phyloP scores from a whole-genome alignment of 1,140 invertebrate genomes.

The Zaprionus capensis region DNA sequence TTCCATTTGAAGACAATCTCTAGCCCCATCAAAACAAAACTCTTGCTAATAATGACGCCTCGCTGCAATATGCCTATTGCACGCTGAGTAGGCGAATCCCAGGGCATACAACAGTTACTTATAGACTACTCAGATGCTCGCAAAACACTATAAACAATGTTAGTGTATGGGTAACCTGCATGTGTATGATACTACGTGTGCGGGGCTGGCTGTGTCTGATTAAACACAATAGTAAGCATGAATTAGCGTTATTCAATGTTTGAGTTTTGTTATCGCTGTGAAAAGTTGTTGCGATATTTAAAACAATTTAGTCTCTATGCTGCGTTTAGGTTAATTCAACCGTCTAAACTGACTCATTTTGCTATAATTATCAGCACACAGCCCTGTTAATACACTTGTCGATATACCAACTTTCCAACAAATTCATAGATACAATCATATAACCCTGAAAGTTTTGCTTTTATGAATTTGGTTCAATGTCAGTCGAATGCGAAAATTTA shows the following conservation, averaged over 20 bases:
- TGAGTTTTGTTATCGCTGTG: conserved; percentile 34
- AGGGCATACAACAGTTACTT: neutral
- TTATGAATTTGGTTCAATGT: neutral
- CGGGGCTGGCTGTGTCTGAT: conserved; percentile 6
- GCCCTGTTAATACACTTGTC: neutral
- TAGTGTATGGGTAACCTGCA: neutral
- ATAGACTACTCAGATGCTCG: neutral
- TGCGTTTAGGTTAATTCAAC: neutral
- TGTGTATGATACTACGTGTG: conserved; percentile 9
- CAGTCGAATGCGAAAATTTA: neutral
- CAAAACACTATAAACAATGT: neutral
- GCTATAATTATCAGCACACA: neutral
- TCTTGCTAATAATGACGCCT: neutral
- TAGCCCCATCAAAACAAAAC: conserved; percentile 11
- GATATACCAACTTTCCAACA: neutral
- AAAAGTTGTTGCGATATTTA: conserved; percentile 30
- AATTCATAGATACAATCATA: neutral
- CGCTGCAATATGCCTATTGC: neutral
- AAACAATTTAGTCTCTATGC: conserved; percentile 10
- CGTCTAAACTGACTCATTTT: neutral
- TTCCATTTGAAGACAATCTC: neutral
- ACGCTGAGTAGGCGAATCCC: conserved; percentile 17
- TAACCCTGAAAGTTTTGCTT: neutral
- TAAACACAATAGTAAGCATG: conserved; percentile 54
- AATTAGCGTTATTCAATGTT: conserved; percentile 24